Evolutionary conservation across 2,888 invertebrate genomes (phyloP).

Genomic region (Perithous albicinctus): DNA sequence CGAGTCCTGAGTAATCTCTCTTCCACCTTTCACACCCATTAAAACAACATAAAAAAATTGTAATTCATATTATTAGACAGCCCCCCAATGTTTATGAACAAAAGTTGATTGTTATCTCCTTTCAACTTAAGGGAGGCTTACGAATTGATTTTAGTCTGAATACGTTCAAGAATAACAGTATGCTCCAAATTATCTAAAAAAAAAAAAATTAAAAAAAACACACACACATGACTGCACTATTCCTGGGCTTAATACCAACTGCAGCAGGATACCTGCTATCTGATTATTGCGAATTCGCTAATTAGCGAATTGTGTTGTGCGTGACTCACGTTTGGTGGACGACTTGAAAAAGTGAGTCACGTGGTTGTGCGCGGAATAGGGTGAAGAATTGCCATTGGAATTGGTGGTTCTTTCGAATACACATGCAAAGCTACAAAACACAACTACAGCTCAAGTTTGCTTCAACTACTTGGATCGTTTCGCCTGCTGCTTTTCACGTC

Average conservation of each 20-base stretch:
- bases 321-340: constrained; percentile 74
- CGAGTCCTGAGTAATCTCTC: not conserved
- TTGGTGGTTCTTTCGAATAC: constrained; percentile 70
- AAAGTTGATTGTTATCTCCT: too few species aligned
- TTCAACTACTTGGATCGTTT: constrained; percentile 52
- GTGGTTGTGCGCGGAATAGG: constrained; percentile 54
- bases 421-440: constrained; percentile 69
- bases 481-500: constrained; percentile 37
- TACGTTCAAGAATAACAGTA: not conserved
- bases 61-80: too few species aligned
- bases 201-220: too few species aligned
- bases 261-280: constrained; percentile 71
- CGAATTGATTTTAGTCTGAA: too few species aligned
- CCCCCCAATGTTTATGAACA: too few species aligned
- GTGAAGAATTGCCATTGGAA: constrained; percentile 38
- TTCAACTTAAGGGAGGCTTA: too few species aligned
- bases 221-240: not conserved
- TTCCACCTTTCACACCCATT: not conserved
- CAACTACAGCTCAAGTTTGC: constrained; percentile 56
- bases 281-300: constrained; percentile 79
- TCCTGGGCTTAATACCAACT: constrained; percentile 50
- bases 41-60: not conserved
- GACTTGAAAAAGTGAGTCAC: constrained; percentile 75
- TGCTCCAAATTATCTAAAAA: not conserved
- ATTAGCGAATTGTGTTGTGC: constrained; percentile 78